phyloP scores from a whole-genome alignment of 1,140 invertebrate genomes.

The Araneus ventricosus region DNA sequence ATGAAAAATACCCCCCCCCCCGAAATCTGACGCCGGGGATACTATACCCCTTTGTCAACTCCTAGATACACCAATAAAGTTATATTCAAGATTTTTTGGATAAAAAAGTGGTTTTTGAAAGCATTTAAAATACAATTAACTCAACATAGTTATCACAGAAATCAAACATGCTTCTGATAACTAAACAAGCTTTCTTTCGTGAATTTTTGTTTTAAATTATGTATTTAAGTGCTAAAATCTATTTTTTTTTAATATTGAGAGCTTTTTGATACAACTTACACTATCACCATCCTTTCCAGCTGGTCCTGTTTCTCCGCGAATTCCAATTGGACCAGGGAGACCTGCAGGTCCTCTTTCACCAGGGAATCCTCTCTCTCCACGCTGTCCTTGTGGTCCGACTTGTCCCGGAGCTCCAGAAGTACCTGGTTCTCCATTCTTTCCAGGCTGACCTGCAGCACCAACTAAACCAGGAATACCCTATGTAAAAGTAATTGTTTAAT shows the following conservation, averaged over 20 bases:
- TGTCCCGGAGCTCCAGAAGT: conserved; percentile 84
- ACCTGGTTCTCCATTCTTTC: conserved; percentile 88
- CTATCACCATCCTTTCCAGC: conserved; percentile 86
- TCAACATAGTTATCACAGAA: no score
- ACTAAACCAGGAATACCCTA: conserved; percentile 87
- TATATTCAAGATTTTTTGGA: no score
- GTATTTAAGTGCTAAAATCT: no score
- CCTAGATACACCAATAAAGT: no score
- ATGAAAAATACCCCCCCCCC: no score
- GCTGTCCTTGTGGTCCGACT: conserved; percentile 84
- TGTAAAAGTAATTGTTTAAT: not conserved
- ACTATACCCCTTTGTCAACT: no score
- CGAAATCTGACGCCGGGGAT: no score
- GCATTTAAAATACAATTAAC: not conserved
- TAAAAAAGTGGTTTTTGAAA: no score
- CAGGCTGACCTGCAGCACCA: conserved; percentile 86
- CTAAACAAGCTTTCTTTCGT: no score
- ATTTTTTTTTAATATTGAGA: no score
- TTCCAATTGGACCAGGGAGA: conserved; percentile 84
- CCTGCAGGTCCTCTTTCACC: conserved; percentile 81
- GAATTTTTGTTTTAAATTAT: no score
- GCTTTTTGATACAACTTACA: conserved; percentile 80
- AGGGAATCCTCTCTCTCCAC: conserved; percentile 86
- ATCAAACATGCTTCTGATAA: no score
- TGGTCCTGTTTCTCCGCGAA: conserved; percentile 85